Evolutionary conservation across 2,888 invertebrate species (phyloP).

Genomic region (Agrotis puta): DNA sequence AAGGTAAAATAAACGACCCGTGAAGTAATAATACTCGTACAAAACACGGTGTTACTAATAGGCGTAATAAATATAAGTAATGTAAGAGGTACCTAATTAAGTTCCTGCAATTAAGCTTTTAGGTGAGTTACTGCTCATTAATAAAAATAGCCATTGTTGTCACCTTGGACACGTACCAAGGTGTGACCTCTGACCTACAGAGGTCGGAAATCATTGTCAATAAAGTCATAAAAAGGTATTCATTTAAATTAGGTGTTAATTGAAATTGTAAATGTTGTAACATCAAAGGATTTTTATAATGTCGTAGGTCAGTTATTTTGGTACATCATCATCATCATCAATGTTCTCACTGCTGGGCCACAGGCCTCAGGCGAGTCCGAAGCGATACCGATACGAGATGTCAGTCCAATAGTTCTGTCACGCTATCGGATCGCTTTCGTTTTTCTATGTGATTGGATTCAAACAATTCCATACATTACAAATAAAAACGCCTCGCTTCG

Average conservation of each 20-base stretch:
- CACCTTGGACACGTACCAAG: neutral
- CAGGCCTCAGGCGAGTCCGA: too few species aligned
- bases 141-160: neutral
- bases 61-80: constrained; percentile 16
- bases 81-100: constrained; percentile 19
- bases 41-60: constrained; percentile 8
- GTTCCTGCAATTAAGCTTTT: neutral
- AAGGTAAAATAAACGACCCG: constrained; percentile 21
- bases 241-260: constrained; percentile 6
- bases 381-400: too few species aligned
- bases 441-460: too few species aligned
- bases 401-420: too few species aligned
- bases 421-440: too few species aligned
- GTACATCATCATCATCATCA: too few species aligned
- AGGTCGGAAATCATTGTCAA: neutral
- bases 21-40: neutral
- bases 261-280: neutral
- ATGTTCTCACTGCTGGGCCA: too few species aligned
- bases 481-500: too few species aligned
- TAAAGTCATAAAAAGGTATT: neutral
- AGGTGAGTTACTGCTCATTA: neutral
- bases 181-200: neutral
- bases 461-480: too few species aligned
- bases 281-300: neutral
- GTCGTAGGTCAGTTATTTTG: neutral